Evolutionary conservation across 92 coral and sea anemone genomes (phyloP).

Genomic region (Metridium senile): DNA sequence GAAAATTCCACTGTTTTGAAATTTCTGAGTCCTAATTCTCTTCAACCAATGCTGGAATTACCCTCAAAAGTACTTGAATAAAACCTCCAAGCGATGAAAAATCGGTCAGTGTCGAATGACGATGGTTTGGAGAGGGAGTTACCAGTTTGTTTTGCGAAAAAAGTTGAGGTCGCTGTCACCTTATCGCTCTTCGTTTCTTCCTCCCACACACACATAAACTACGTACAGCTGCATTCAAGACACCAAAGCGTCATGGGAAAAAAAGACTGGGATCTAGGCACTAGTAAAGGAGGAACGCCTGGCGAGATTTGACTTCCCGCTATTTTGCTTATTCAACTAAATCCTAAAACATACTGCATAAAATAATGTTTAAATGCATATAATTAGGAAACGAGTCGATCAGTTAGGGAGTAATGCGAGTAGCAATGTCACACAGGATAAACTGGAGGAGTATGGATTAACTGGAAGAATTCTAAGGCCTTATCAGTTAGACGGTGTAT

Average conservation of each 20-base stretch:
- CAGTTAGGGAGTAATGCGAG: constrained; percentile 18
- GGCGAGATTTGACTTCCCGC: constrained; percentile 17
- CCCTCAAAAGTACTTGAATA: neutral
- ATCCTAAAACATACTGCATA: neutral
- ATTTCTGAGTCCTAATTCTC: neutral
- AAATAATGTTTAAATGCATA: constrained; percentile 40
- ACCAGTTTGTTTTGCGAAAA: constrained; percentile 23
- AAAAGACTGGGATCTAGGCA: neutral
- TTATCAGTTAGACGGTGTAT: constrained; percentile 84
- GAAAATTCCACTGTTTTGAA: neutral
- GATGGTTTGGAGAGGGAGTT: neutral
- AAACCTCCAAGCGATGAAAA: neutral
- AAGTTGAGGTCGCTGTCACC: constrained; percentile 2
- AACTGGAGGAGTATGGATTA: constrained; percentile 67
- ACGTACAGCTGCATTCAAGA: constrained; percentile 23
- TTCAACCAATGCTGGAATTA: neutral
- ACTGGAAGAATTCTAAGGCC: constrained; percentile 63
- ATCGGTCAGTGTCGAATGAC: constrained; percentile 5
- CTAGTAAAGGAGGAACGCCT: constrained; percentile 31
- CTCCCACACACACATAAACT: neutral
- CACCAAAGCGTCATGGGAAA: constrained; percentile 4
- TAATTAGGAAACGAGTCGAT: constrained; percentile 34
- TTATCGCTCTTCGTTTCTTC: neutral
- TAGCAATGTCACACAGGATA: constrained; percentile 48
- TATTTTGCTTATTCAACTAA: neutral